These are phyloP conservation scores for Anomalospiza imberbis DNA, from an alignment of 2,797 vertebrate species.

Conservation along the genomic window DNA sequence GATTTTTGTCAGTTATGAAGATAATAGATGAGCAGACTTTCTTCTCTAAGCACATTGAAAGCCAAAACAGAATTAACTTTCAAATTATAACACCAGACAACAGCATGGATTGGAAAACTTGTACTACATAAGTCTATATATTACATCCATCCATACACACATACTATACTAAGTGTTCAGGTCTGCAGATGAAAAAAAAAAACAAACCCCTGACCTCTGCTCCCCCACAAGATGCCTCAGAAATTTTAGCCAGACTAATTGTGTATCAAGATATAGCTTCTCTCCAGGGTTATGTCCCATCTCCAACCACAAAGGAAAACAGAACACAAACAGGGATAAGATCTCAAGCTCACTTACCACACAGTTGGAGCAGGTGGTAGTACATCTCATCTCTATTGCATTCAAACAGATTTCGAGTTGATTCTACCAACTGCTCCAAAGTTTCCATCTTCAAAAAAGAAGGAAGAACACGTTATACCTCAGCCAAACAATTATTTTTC, in stretches of 20 bases:
- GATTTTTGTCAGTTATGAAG: not conserved
- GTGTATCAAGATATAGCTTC: not conserved
- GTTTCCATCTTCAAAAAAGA: conserved; percentile 77
- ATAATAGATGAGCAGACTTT: not conserved
- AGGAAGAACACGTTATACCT: not conserved
- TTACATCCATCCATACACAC: not conserved
- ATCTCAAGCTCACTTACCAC: conserved; percentile 79
- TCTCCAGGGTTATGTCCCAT: not conserved
- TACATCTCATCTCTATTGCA: conserved; percentile 95
- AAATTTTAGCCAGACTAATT: not conserved
- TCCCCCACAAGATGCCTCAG: not conserved
- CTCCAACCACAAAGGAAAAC: not conserved
- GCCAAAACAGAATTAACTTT: not conserved
- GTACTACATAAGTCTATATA: accelerated
- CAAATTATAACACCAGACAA: not conserved
- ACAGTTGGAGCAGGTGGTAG: conserved; percentile 80
- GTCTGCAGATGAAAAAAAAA: not conserved
- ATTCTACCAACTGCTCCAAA: conserved; percentile 88
- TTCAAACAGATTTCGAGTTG: conserved; percentile 89
- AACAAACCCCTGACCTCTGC: not conserved
- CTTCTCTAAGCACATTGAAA: not conserved
- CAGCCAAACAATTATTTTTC: not conserved
- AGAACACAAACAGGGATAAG: not conserved
- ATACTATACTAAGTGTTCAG: not conserved
- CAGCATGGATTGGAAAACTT: not conserved